A percentile compares a stretch with the other conserved stretches of the same genome.
Conservation (phyloP, 2,888 invertebrate genomes). For the Crepidodera aurea region DNA sequence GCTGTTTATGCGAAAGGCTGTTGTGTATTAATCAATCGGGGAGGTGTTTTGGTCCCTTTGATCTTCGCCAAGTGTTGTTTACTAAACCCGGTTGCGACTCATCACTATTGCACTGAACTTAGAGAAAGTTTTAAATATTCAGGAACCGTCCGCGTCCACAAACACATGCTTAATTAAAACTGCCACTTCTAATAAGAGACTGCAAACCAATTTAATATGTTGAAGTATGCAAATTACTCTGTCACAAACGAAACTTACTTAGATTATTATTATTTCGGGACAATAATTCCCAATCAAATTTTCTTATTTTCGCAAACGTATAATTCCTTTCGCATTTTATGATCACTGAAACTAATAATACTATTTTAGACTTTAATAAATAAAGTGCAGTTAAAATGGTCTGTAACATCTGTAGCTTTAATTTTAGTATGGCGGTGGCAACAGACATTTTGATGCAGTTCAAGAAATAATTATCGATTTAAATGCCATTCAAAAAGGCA, state of each 20-base stretch:
- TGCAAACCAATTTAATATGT: slow-evolving; percentile 34
- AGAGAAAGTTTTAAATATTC: slow-evolving; percentile 58
- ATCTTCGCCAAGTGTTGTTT: slow-evolving; percentile 52
- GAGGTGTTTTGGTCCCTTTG: slow-evolving; percentile 53
- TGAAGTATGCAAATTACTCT: slow-evolving; percentile 28
- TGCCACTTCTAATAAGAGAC: slow-evolving; percentile 35
- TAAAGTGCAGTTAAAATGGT: no score
- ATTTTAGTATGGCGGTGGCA: no score
- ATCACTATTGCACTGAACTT: slow-evolving; percentile 48
- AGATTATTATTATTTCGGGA: slow-evolving; percentile 19
- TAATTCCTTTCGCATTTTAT: no score
- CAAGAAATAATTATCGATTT: neutral
- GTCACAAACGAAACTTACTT: slow-evolving; percentile 10
- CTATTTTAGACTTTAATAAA: no score
- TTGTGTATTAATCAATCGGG: slow-evolving; percentile 54
- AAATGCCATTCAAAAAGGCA: slow-evolving; percentile 36
- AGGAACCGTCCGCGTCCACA: slow-evolving; percentile 50
- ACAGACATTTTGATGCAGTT: neutral
- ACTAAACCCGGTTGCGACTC: slow-evolving; percentile 42
- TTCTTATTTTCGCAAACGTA: neutral
- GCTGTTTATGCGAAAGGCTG: slow-evolving; percentile 27
- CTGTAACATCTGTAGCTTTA: no score
- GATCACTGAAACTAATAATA: no score
- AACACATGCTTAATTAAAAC: slow-evolving; percentile 57
- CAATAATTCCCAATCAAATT: slow-evolving; percentile 14